These are phyloP conservation scores for Melanotaenia pygmaea DNA, from an alignment of 2,797 vertebrate genomes.

Conservation along the genomic window DNA sequence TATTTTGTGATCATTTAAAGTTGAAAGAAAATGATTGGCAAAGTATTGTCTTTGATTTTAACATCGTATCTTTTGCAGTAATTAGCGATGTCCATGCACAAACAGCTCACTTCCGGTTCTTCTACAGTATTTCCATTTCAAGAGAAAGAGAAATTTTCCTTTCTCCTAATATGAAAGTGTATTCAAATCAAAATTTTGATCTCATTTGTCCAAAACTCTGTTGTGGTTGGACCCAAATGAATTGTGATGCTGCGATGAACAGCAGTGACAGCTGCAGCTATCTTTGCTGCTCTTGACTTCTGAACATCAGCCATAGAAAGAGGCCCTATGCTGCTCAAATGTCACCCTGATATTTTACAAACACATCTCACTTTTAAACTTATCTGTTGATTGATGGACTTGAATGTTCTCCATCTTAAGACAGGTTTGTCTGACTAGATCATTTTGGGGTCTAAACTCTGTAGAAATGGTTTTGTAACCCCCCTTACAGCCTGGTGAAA, in stretches of 20 bases:
- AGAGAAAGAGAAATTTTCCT: no score
- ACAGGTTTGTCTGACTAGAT: background rate
- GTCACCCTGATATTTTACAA: background rate
- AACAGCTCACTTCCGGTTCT: background rate
- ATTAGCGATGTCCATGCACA: no score
- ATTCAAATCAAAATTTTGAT: background rate
- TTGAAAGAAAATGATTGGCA: background rate
- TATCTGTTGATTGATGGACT: background rate
- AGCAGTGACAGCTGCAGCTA: background rate
- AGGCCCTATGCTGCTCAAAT: no score
- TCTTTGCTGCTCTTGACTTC: background rate
- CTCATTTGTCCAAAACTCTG: background rate
- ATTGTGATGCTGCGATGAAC: background rate
- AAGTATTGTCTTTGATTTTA: no score
- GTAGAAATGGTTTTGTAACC: background rate
- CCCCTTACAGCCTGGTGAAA: background rate
- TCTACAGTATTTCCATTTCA: background rate
- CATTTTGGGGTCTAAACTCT: background rate
- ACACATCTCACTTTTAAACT: background rate
- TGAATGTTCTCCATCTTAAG: background rate
- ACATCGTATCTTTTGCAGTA: no score
- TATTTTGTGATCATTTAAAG: background rate
- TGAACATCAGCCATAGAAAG: background rate
- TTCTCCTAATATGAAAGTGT: no score
- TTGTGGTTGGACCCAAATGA: no score